Evolutionary conservation across 2,113 vertebrate genomes (phyloP), one percentile per base, ranked within the genome.

Genomic region (Naja naja): DNA sequence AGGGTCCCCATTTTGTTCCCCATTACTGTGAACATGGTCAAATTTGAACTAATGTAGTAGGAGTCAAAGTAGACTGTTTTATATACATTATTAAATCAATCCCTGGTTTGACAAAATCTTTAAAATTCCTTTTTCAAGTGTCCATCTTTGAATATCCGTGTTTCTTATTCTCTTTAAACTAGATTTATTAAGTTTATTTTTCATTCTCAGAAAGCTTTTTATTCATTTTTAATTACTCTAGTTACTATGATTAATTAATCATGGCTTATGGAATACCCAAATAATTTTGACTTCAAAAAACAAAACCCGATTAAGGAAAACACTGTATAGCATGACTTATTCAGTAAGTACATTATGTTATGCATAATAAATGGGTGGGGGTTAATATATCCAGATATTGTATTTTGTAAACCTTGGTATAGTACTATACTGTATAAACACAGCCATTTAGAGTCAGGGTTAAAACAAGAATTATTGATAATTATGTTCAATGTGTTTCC

Each of bases 121-220:
- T 92, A 60, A 94, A 90, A 69, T 94, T 25, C 91, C 92, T 60
- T n/a, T 90, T 91, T 85, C 90, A 91, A 74, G 81, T 94, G 87
- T 53, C 69, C 25, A 25, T 90, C 85, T 92, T 93, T 56, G 55
- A 88, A 94, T 93, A 94, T 30, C 30, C 16, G 43, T 49, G 16
- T 25, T 58, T 43, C n/a, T 92, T 85, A 52, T 87, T 91, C 85
- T 49, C 60, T 94, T 94, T 96, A 89, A 91, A 91, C 92, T 0
- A 9, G 85, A 54, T 93, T 95, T 92, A 91, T 9, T 69, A 90
- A 91, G 89, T 96, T 53, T 43, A 94, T 94, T 96, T 54, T 96
- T 95, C 91, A 94, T 94, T 95, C 96, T 94, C 94, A 16, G 22
- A 93, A 96, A 93, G 93, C 95, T 96, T 96, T 95, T 96, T 96